A percentile compares a stretch with the other conserved stretches of the same genome.
Evolutionary conservation across 2,797 vertebrate species (phyloP).

Genomic region (Melopsittacus undulatus): DNA sequence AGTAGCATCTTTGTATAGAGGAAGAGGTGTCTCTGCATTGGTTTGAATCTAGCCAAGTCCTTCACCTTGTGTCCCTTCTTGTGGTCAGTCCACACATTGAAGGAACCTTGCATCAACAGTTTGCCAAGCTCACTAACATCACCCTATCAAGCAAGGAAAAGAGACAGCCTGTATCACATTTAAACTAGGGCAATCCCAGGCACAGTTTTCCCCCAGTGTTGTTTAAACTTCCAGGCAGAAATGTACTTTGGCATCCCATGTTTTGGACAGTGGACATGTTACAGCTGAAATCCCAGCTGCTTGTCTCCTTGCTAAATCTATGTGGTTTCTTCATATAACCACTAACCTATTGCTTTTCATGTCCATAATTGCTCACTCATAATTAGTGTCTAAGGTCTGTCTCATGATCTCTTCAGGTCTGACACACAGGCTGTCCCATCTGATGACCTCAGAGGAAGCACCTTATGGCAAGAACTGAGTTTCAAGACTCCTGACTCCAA

Average conservation of each 20-base stretch:
- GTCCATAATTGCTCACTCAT: not conserved
- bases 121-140: slow-evolving; percentile 91
- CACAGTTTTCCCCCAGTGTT: not conserved
- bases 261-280: not conserved
- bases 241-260: not conserved
- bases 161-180: not conserved
- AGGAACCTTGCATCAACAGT: slow-evolving; percentile 91
- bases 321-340: not conserved
- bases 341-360: not conserved
- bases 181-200: not conserved
- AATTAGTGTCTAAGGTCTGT: not conserved
- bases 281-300: not conserved
- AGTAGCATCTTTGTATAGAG: slow-evolving; percentile 90
- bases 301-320: not conserved
- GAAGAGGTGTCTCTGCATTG: slow-evolving; percentile 95
- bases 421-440: not conserved
- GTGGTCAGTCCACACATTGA: slow-evolving; percentile 93
- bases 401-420: not conserved
- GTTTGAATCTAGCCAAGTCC: slow-evolving; percentile 94
- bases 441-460: not conserved
- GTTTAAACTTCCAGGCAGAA: not conserved
- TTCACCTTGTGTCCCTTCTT: slow-evolving; percentile 96
- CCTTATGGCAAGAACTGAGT: not conserved
- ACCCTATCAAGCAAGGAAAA: slow-evolving; percentile 77
- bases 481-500: not conserved